Base-by-base conservation (phyloP, 2,888 invertebrate species). In the Lycia hirtaria region DNA sequence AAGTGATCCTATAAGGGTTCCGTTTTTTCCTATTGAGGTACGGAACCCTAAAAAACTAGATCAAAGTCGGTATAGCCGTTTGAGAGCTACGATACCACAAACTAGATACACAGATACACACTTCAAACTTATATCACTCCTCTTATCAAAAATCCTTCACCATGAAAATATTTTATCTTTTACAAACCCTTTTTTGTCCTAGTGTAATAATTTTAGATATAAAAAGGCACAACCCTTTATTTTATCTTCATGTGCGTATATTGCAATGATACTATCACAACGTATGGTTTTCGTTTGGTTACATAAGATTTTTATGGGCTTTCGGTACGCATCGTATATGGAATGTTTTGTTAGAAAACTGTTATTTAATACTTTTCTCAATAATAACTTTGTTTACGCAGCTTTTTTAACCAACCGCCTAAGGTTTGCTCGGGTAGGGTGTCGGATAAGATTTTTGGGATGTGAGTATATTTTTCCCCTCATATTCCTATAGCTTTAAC, bases 191-290 rank as follows among this genome's bases (percentile, higher is more conserved):
- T 26, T 44, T 44, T 4, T 24, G 20, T 15, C 35, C 20, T 24
- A 28, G 5, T 41, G 17, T 28, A 48, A 48, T 55, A 48, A 35
- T 12, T 54, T 47, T n/a, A 14, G 32, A 40, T 48, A 47, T 54
- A 47, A 47, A 40, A 54, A 22, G 47, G 26, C 40, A 17, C 33
- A 35, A 48, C 41, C 41, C 45, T 48, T 54, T 41, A 24, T 48
- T 48, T 55, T 48, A 55, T 55, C 54, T 55, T 26, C 33, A 33
- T 41, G 14, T 10, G 10, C 30, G 41, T 30, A 45, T 47, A 45
- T 47, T 47, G 40, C 40, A 47, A 41, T 41, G 54, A 55, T 55
- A 55, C 17, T 32, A 55, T 55, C 54, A 41, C 47, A 55, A 55
- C 20, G 20, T 40, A 55, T 48, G 19, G 47, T 48, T 48, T 55